A percentile compares a stretch with the other conserved stretches of the same genome.
Evolutionary conservation across 2,797 vertebrate species (phyloP).

Genomic region (Cheracebus regulus): DNA sequence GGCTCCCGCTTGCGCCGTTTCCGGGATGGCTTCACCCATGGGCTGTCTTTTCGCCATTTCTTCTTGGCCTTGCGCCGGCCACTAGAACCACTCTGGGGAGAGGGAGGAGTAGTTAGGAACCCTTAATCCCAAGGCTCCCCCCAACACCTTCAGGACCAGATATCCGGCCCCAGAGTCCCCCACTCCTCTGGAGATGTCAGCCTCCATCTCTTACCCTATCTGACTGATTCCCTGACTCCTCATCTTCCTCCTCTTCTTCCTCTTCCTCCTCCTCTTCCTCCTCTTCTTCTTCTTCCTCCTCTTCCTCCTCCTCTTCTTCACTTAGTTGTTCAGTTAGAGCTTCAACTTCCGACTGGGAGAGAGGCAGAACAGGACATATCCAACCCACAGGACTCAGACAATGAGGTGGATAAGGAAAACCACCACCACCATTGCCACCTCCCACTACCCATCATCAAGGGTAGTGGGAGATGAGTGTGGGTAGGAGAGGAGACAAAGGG

Average conservation of each 20-base stretch:
- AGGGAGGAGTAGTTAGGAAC: neutral
- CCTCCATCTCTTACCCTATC: slow-evolving; percentile 85
- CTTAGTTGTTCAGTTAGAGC: slow-evolving; percentile 79
- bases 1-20: slow-evolving; percentile 85
- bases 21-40: slow-evolving; percentile 85
- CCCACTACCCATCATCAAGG: too few species aligned
- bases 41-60: slow-evolving; percentile 85
- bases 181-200: too few species aligned
- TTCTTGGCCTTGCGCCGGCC: slow-evolving; percentile 82
- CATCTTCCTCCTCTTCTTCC: slow-evolving; percentile 78
- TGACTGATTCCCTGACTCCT: slow-evolving; percentile 85
- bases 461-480: neutral
- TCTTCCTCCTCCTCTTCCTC: slow-evolving; percentile 77
- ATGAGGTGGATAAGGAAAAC: neutral
- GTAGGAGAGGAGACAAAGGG: neutral
- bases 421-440: too few species aligned
- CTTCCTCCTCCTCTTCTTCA: slow-evolving; percentile 80
- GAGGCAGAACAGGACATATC: neutral
- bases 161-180: neutral
- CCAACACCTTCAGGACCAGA: neutral
- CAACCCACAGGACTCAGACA: neutral
- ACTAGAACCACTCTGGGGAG: slow-evolving; percentile 85
- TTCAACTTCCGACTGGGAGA: slow-evolving; percentile 84
- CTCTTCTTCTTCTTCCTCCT: slow-evolving; percentile 76
- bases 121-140: too few species aligned